phyloP scores from a whole-genome alignment of 2,797 vertebrate genomes.

The Ptychadena robeensis region DNA sequence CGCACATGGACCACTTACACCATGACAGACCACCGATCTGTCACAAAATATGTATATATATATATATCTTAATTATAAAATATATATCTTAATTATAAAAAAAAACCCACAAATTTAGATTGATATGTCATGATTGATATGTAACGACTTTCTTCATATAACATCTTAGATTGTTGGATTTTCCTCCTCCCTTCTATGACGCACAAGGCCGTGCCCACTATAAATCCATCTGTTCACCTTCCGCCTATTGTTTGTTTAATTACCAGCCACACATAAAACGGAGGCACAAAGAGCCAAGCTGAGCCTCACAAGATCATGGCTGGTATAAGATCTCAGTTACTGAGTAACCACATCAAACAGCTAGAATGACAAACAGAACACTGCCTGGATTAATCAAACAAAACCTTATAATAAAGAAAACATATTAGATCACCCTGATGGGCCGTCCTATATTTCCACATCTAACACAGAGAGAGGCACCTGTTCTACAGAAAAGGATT shows the following conservation, averaged over 20 bases:
- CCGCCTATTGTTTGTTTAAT: slow-evolving; percentile 22
- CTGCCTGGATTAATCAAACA: slow-evolving; percentile 1
- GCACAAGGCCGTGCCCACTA: slow-evolving; percentile 6
- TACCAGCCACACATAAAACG: slow-evolving; percentile 17
- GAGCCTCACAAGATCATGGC: neutral
- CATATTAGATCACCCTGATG: neutral
- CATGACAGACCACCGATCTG: too few species aligned
- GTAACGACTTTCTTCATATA: too few species aligned
- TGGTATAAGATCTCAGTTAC: neutral
- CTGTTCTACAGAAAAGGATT: neutral
- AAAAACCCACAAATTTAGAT: too few species aligned
- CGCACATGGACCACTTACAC: too few species aligned
- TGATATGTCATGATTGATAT: too few species aligned
- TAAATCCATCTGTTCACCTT: slow-evolving; percentile 34
- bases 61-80: too few species aligned
- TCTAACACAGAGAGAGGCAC: neutral
- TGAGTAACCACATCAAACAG: slow-evolving; percentile 13
- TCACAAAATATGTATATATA: too few species aligned
- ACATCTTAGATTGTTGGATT: neutral
- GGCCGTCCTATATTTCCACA: neutral
- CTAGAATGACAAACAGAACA: slow-evolving; percentile 6
- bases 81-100: too few species aligned
- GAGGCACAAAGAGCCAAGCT: neutral
- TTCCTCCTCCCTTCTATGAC: slow-evolving; percentile 12
- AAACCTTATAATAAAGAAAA: slow-evolving; percentile 5